Evolutionary conservation across 2,888 invertebrate species (phyloP).

Genomic region (Kuschelorhynchus macadamiae): DNA sequence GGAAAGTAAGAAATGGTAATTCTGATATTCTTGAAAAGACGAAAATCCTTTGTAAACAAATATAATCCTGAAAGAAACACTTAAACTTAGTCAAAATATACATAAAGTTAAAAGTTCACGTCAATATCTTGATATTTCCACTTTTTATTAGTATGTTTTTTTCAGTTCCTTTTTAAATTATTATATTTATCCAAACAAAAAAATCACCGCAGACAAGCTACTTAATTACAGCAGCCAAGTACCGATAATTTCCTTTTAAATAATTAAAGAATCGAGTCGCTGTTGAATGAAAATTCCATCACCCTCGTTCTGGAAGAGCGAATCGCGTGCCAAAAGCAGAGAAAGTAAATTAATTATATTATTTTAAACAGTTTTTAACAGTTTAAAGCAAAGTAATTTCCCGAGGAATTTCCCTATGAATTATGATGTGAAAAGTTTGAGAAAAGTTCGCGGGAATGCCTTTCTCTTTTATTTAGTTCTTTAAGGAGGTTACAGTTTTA

Average conservation of each 20-base stretch:
- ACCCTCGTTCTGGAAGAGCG: slow-evolving; percentile 22
- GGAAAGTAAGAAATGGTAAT: too few species aligned
- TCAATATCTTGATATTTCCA: too few species aligned
- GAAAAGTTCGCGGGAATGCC: slow-evolving; percentile 30
- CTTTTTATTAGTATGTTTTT: too few species aligned
- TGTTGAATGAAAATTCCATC: slow-evolving; percentile 33
- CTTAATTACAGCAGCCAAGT: not conserved
- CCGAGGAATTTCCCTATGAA: slow-evolving; percentile 62
- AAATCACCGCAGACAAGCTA: not conserved
- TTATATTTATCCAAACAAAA: too few species aligned
- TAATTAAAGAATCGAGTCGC: slow-evolving; percentile 29
- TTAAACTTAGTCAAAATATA: too few species aligned
- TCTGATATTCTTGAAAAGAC: too few species aligned
- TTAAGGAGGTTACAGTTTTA: slow-evolving; percentile 24
- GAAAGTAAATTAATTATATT: slow-evolving; percentile 68
- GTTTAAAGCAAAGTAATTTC: slow-evolving; percentile 59
- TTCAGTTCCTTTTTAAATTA: too few species aligned
- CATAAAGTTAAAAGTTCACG: too few species aligned
- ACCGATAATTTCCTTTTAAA: slow-evolving; percentile 25
- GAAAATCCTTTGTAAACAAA: too few species aligned
- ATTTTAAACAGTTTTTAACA: slow-evolving; percentile 57
- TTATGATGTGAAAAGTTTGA: slow-evolving; percentile 61
- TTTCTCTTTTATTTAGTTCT: slow-evolving; percentile 30
- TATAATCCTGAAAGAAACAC: too few species aligned
- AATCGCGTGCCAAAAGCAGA: slow-evolving; percentile 47